phyloP scores from a whole-genome alignment of 2,113 vertebrate species.

The Cheirogaleus medius region DNA sequence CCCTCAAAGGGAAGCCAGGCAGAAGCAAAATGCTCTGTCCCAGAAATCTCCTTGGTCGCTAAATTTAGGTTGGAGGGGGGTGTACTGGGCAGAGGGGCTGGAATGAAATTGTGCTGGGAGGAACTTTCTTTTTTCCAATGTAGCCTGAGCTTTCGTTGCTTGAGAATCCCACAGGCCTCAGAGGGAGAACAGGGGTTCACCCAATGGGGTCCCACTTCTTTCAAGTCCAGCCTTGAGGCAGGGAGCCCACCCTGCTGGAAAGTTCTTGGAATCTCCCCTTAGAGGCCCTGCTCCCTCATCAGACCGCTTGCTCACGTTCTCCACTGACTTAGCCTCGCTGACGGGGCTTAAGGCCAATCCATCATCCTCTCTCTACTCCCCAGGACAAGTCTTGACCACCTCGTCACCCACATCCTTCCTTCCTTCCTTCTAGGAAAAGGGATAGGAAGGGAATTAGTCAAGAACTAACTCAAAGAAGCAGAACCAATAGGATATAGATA shows the following conservation, averaged over 20 bases:
- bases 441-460: background rate
- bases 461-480: background rate
- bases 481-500: background rate
- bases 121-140: background rate
- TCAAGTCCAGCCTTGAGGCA: background rate
- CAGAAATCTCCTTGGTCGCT: background rate
- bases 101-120: background rate
- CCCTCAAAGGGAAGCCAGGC: background rate
- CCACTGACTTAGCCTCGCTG: background rate
- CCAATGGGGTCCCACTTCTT: background rate
- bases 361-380: background rate
- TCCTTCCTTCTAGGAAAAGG: background rate
- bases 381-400: background rate
- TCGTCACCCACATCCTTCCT: background rate
- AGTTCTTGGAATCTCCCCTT: background rate
- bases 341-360: background rate
- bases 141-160: background rate
- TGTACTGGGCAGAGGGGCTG: background rate
- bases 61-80: background rate
- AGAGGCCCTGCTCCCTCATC: background rate
- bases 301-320: background rate
- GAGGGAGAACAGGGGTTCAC: background rate
- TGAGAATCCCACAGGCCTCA: background rate
- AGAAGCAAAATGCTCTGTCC: background rate
- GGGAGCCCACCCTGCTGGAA: too few species aligned